A percentile compares a stretch with the other conserved stretches of the same genome.
phyloP scores from a whole-genome alignment of 2,113 vertebrate genomes.

The Albula goreensis region DNA sequence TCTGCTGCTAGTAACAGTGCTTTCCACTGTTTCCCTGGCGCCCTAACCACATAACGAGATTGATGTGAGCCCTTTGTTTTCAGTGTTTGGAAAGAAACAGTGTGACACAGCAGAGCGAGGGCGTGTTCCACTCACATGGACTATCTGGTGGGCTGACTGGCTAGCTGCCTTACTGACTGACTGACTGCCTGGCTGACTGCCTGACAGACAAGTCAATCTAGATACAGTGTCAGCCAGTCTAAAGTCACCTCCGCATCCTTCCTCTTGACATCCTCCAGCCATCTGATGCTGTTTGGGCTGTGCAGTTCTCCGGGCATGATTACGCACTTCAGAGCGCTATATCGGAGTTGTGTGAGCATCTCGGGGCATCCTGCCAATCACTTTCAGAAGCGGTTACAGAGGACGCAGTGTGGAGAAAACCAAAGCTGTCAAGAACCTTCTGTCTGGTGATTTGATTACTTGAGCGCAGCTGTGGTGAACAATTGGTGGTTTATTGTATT shows the following conservation, averaged over 20 bases:
- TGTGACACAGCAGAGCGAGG: not conserved
- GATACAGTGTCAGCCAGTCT: not conserved
- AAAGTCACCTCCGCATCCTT: not conserved
- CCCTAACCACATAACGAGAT: not conserved
- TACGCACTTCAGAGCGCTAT: too few species aligned
- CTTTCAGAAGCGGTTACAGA: not conserved
- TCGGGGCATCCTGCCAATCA: conserved; percentile 12
- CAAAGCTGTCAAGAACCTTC: not conserved
- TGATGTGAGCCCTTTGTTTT: not conserved
- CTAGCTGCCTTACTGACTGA: not conserved
- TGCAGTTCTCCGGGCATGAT: too few species aligned
- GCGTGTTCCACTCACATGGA: not conserved
- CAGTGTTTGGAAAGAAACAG: not conserved
- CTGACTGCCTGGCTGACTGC: not conserved
- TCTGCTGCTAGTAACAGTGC: not conserved
- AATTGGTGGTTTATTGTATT: not conserved
- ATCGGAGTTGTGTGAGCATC: not conserved
- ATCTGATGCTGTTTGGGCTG: not conserved
- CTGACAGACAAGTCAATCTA: not conserved
- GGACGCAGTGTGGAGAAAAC: not conserved
- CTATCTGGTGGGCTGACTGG: not conserved
- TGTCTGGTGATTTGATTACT: not conserved
- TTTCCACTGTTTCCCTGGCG: not conserved
- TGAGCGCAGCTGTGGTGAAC: not conserved
- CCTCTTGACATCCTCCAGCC: not conserved